Evolutionary conservation across 2,113 vertebrate species (phyloP).

Genomic region (Pelvicachromis taeniatus): DNA sequence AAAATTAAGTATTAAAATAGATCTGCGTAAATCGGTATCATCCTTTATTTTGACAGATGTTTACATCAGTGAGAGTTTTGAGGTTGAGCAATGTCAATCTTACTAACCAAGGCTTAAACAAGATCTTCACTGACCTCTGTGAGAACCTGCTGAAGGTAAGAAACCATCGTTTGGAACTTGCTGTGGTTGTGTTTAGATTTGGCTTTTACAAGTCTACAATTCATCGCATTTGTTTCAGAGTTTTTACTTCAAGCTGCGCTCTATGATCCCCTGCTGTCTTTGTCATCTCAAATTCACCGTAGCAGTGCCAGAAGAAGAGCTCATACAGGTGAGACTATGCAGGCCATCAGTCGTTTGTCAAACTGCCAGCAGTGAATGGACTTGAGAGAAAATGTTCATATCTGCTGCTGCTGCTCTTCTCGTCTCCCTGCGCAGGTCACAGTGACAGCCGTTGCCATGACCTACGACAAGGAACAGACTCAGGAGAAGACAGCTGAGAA

Average conservation of each 20-base stretch:
- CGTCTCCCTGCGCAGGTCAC: conserved; percentile 78
- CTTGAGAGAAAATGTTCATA: rapidly evolving
- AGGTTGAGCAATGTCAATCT: conserved; percentile 86
- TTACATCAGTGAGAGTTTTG: conserved; percentile 93
- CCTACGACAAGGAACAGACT: conserved; percentile 88
- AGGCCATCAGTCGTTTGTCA: background rate
- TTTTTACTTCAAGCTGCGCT: conserved; percentile 96
- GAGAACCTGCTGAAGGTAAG: conserved; percentile 96
- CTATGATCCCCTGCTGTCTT: conserved; percentile 95
- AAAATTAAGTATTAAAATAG: background rate
- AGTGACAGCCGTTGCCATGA: conserved; percentile 96
- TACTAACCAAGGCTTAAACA: conserved; percentile 94
- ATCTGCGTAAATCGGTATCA: background rate
- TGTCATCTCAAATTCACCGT: conserved; percentile 97
- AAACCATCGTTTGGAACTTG: background rate
- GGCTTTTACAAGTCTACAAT: background rate
- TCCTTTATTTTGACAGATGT: conserved; percentile 81
- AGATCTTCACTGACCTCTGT: conserved; percentile 96
- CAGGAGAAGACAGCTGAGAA: conserved; percentile 82
- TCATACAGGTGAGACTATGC: conserved; percentile 82
- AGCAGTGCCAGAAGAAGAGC: conserved; percentile 93
- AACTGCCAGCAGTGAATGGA: background rate
- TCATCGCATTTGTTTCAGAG: conserved; percentile 75
- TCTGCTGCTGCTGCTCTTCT: background rate
- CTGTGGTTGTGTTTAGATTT: background rate